phyloP scores from a whole-genome alignment of 2,113 vertebrate species.

The Aptenodytes patagonicus region DNA sequence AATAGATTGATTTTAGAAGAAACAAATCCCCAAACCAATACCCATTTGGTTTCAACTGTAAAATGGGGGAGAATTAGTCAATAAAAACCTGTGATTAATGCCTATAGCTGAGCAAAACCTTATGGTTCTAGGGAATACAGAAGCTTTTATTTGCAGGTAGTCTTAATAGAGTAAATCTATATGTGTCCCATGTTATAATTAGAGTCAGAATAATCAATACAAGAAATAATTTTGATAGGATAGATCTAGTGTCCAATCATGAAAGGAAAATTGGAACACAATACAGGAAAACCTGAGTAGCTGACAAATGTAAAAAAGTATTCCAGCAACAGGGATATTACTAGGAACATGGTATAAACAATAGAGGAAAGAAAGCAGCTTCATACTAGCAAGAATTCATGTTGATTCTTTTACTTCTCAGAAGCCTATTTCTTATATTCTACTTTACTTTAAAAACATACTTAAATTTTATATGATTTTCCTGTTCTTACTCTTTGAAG shows the following conservation, averaged over 20 bases:
- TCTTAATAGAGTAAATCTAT: conserved; percentile 22
- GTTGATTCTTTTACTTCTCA: background rate
- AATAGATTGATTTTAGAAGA: background rate
- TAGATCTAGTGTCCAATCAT: background rate
- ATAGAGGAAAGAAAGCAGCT: background rate
- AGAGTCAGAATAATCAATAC: background rate
- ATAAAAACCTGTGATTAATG: conserved; percentile 11
- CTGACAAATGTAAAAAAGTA: background rate
- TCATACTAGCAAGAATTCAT: background rate
- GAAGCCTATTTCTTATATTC: background rate
- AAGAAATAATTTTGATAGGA: background rate
- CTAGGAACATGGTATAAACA: background rate
- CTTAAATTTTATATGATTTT: background rate
- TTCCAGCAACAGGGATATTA: background rate
- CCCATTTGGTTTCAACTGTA: background rate
- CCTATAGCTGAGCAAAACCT: background rate
- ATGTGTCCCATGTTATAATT: background rate
- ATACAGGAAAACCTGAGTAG: background rate
- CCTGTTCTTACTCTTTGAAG: background rate
- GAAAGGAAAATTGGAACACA: background rate
- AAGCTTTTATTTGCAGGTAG: background rate
- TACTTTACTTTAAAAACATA: background rate
- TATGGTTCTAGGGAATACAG: background rate
- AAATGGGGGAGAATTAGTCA: background rate
- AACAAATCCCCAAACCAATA: background rate